A percentile compares a stretch with the other conserved stretches of the same genome.
These are phyloP conservation scores for Pogonophryne albipinna DNA, from an alignment of 2,797 vertebrate species.

Conservation along the genomic window DNA sequence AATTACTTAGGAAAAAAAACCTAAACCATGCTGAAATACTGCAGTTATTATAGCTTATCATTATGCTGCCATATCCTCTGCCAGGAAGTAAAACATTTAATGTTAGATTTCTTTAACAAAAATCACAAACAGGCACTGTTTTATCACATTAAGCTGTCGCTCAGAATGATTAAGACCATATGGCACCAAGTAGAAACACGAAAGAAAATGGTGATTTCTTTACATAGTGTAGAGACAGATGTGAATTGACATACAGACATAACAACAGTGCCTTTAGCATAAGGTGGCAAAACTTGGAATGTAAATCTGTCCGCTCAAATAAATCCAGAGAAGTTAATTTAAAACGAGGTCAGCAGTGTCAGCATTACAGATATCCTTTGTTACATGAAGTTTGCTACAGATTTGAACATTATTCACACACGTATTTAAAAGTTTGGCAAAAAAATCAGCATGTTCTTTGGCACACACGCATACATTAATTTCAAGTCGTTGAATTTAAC, in stretches of 20 bases:
- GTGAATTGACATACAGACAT: slow-evolving; percentile 55
- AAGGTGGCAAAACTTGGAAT: slow-evolving; percentile 48
- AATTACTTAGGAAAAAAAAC: slow-evolving; percentile 6
- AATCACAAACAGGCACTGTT: slow-evolving; percentile 19
- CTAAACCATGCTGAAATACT: slow-evolving; percentile 7
- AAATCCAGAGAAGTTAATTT: slow-evolving; percentile 33
- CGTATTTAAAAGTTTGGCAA: slow-evolving; percentile 20
- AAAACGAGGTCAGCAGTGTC: slow-evolving; percentile 39
- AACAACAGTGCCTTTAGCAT: slow-evolving; percentile 47
- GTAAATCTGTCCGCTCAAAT: slow-evolving; percentile 56
- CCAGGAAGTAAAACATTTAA: slow-evolving; percentile 12
- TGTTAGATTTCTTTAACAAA: slow-evolving; percentile 6
- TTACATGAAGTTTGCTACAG: slow-evolving; percentile 11
- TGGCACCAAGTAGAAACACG: slow-evolving; percentile 37
- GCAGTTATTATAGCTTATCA: slow-evolving; percentile 21
- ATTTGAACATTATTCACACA: slow-evolving; percentile 41
- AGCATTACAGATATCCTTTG: slow-evolving; percentile 13
- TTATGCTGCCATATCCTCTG: slow-evolving; percentile 27
- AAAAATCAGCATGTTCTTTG: slow-evolving; percentile 10
- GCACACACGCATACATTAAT: slow-evolving; percentile 44
- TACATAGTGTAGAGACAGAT: slow-evolving; percentile 31
- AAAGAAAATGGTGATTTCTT: slow-evolving; percentile 32
- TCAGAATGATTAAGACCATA: slow-evolving; percentile 44
- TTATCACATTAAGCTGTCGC: slow-evolving; percentile 18
- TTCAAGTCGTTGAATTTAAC: slow-evolving; percentile 47